phyloP scores from a whole-genome alignment of 2,797 vertebrate genomes.

The Leucoraja ocellata region DNA sequence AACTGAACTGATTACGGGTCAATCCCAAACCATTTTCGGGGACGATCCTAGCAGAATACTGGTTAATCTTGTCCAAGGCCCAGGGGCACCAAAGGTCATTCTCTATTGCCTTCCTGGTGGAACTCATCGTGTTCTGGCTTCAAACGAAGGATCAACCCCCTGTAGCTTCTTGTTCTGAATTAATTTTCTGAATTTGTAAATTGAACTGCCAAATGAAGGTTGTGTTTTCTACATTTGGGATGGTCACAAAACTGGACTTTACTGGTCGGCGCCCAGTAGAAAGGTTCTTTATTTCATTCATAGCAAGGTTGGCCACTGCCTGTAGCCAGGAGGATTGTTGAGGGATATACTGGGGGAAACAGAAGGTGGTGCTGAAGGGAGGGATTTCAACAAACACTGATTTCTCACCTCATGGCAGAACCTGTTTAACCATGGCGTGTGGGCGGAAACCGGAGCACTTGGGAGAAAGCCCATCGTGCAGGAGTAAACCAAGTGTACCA shows the following conservation, averaged over 20 bases:
- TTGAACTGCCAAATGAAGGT: background rate
- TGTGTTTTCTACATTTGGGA: background rate
- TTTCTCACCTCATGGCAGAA: background rate
- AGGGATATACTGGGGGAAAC: background rate
- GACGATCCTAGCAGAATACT: background rate
- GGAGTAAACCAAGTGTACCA: background rate
- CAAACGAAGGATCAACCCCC: background rate
- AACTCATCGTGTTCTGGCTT: no score
- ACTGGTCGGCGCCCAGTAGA: background rate
- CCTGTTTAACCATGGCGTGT: background rate
- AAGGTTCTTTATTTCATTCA: background rate
- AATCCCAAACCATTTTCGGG: background rate
- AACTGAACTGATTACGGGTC: background rate
- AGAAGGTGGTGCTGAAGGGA: background rate
- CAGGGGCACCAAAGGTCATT: background rate
- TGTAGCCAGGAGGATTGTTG: background rate
- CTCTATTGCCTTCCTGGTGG: background rate
- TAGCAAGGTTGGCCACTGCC: background rate
- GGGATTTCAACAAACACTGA: background rate
- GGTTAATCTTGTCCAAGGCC: background rate
- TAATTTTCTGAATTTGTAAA: background rate
- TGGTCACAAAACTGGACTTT: background rate
- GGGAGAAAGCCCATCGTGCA: no score
- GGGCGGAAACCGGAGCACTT: no score
- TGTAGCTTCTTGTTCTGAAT: background rate